phyloP scores from a whole-genome alignment of 2,113 vertebrate species.

The Hyperoodon ampullatus region DNA sequence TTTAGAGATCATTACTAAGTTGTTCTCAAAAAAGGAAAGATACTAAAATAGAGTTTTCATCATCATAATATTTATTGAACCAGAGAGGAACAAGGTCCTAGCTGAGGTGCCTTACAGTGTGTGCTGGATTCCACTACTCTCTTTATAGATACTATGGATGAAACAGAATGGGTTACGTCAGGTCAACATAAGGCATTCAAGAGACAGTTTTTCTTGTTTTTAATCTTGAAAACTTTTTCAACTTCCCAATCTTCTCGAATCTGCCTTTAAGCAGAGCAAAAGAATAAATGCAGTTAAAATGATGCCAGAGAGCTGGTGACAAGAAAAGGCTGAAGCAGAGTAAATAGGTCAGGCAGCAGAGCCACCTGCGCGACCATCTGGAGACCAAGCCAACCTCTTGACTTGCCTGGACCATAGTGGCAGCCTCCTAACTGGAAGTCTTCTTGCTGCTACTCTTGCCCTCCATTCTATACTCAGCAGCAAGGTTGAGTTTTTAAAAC shows the following conservation, averaged over 20 bases:
- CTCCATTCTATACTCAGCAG: neutral
- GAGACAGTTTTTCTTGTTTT: neutral
- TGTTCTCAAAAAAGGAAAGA: neutral
- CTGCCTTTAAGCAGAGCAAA: neutral
- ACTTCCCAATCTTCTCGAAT: neutral
- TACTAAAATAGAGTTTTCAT: neutral
- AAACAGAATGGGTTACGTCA: neutral
- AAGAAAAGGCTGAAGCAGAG: neutral
- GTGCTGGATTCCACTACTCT: neutral
- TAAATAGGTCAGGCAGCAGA: neutral
- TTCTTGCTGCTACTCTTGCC: neutral
- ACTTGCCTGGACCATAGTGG: neutral
- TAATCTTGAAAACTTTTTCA: neutral
- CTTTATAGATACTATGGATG: neutral
- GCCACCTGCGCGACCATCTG: neutral
- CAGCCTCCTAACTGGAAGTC: neutral
- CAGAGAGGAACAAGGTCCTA: neutral
- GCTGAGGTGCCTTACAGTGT: neutral
- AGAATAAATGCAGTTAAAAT: neutral
- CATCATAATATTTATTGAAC: neutral
- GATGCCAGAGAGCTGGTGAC: neutral
- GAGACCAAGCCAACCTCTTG: rapidly evolving
- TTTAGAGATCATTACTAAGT: neutral
- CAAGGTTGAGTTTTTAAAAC: neutral
- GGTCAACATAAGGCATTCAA: neutral